Conservation (phyloP, 2,797 vertebrate genomes). For the Sus cebifrons region DNA sequence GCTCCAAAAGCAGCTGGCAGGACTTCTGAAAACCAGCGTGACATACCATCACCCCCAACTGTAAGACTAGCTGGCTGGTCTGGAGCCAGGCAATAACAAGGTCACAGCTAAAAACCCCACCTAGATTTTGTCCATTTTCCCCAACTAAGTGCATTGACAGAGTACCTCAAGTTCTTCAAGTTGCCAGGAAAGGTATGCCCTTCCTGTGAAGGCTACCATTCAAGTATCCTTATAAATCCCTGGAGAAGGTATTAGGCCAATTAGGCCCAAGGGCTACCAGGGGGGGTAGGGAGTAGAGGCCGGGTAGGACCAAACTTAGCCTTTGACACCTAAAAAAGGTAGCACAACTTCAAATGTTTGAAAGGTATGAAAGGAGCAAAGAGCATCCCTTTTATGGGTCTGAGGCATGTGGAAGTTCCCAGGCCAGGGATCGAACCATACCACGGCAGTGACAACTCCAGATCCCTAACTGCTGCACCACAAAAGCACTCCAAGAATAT, state of each 20-base stretch:
- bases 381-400: not conserved
- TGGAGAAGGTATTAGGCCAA: not conserved
- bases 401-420: too few relatives aligned
- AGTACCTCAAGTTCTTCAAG: not conserved
- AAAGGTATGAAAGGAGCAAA: constrained; percentile 44
- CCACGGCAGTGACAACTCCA: too few relatives aligned
- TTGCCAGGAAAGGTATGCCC: not conserved
- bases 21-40: constrained; percentile 48
- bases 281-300: not conserved
- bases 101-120: constrained; percentile 51
- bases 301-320: constrained; percentile 32
- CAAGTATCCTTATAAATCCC: not conserved
- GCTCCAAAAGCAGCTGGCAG: constrained; percentile 55
- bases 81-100: not conserved
- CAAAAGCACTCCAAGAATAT: too few relatives aligned
- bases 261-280: not conserved
- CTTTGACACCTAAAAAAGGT: constrained; percentile 44
- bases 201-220: constrained; percentile 4
- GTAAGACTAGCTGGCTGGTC: not conserved
- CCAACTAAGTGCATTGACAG: not conserved
- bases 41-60: not conserved
- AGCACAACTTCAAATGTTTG: constrained; percentile 23
- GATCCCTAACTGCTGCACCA: too few relatives aligned
- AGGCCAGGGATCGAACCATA: too few relatives aligned
- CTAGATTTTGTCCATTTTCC: constrained; percentile 13